Evolutionary conservation across 2,888 invertebrate genomes (phyloP).

Genomic region (Drosophila stalkeri): DNA sequence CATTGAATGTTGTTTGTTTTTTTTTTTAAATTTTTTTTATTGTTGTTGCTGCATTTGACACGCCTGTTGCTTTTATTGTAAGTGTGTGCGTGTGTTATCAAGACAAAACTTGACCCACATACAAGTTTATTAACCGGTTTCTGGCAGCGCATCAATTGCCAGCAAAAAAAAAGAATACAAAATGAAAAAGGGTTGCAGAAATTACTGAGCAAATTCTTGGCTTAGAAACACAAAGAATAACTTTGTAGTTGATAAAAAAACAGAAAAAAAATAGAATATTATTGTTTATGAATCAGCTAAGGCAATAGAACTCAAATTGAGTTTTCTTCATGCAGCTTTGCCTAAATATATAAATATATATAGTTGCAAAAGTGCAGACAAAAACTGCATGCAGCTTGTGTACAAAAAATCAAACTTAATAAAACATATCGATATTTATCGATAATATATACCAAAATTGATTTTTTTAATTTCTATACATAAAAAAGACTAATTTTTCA

Average conservation of each 20-base stretch:
- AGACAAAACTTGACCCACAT: constrained; percentile 84
- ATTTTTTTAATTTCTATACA: too few species aligned
- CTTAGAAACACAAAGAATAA: constrained; percentile 21
- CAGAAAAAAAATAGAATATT: not conserved
- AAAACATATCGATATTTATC: not conserved
- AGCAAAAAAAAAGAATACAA: constrained; percentile 19
- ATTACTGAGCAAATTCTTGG: constrained; percentile 35
- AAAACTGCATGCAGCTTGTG: not conserved
- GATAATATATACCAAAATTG: too few species aligned
- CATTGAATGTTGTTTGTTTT: constrained; percentile 41
- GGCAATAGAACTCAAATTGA: not conserved
- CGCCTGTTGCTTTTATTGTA: constrained; percentile 67
- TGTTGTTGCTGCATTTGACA: constrained; percentile 67
- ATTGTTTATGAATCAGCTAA: not conserved
- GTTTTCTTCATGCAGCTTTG: not conserved
- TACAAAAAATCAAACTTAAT: not conserved
- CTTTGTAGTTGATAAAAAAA: not conserved
- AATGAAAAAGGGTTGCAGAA: constrained; percentile 56
- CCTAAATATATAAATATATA: not conserved
- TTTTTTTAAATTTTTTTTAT: constrained; percentile 28
- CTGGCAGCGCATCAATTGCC: constrained; percentile 35
- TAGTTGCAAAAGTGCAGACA: too few species aligned
- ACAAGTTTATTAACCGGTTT: constrained; percentile 83
- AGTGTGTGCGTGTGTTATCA: constrained; percentile 68
- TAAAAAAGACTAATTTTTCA: not conserved